Percentiles rank a stretch among this genome's conserved stretches.
phyloP scores from a whole-genome alignment of 1,140 invertebrate species.

The Nymphalis io region DNA sequence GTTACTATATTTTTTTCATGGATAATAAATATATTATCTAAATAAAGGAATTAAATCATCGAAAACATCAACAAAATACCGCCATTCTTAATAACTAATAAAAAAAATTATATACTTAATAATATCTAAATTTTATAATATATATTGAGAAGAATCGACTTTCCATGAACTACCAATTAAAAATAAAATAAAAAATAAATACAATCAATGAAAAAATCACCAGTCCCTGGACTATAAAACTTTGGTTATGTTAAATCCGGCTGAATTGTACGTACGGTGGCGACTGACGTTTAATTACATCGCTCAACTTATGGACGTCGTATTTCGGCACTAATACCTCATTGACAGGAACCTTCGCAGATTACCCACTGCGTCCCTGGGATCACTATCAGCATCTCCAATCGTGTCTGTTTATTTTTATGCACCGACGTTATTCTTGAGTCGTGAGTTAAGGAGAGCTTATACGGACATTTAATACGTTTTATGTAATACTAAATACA shows the following conservation, averaged over 20 bases:
- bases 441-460: background rate
- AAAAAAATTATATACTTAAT: too few relatives aligned
- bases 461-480: background rate
- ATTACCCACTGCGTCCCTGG: conserved; percentile 1
- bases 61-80: too few relatives aligned
- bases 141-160: too few relatives aligned
- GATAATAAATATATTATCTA: too few relatives aligned
- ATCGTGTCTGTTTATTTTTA: background rate
- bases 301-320: conserved; percentile 7
- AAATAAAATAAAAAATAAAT: too few relatives aligned
- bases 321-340: conserved; percentile 6
- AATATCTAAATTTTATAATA: too few relatives aligned
- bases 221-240: background rate
- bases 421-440: background rate
- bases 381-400: background rate
- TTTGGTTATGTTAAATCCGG: background rate
- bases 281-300: conserved; percentile 21
- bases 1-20: too few relatives aligned
- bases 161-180: too few relatives aligned
- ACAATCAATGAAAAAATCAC: background rate
- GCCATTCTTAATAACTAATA: too few relatives aligned
- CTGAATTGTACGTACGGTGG: conserved; percentile 6
- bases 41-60: too few relatives aligned
- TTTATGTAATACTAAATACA: too few relatives aligned
- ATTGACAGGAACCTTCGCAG: background rate